Base-by-base conservation (phyloP, 2,113 vertebrate genomes). In the Notarius quadriscutis region DNA sequence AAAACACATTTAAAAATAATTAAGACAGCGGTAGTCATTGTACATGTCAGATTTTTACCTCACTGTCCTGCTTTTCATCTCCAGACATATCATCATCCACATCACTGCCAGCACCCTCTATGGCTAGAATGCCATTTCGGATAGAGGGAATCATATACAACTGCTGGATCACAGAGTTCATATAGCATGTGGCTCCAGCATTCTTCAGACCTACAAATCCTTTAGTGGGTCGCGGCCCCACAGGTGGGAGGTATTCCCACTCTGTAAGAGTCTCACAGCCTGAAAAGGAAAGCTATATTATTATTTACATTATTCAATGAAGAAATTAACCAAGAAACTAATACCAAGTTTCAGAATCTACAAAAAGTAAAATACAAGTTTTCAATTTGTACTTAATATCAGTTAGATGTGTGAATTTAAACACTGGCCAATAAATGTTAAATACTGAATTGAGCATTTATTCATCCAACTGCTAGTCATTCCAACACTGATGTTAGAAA, bases 111-210 rank as follows among this genome's bases (percentile, higher is more conserved):
- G 98, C 99, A 91, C 98, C 98, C 94, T 99, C 98, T 82, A 99
- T 97, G 89, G 98, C 98, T 91, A 99, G 95, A 93, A 99, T 99
- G 91, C 98, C 98, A 18, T 99, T 99, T 89, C 98, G 95, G 87
- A 99, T 99, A 27, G 98, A 96, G 78, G 98, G 98, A 93, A 99
- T 99, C 98, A 99, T 99, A 93, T 99, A 99, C 20, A 99, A 95
- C 92, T 99, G 98, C 94, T 99, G 98, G 93, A 99, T 99, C 88
- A 99, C 98, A n/a, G 98, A 99, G 94, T 99, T 99, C 98, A 99
- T 99, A 83, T 99, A 99, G 92, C 98, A 99, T 84, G 98, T 99
- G 90, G 98, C 98, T 85, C 98, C 98, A 6, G 98, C 98, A 62
- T 99, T 99, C 95, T 99, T 99, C 48, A 99, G 93, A 7, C 98